Conservation (phyloP, 2,797 vertebrate species). For the Streptopelia turtur region DNA sequence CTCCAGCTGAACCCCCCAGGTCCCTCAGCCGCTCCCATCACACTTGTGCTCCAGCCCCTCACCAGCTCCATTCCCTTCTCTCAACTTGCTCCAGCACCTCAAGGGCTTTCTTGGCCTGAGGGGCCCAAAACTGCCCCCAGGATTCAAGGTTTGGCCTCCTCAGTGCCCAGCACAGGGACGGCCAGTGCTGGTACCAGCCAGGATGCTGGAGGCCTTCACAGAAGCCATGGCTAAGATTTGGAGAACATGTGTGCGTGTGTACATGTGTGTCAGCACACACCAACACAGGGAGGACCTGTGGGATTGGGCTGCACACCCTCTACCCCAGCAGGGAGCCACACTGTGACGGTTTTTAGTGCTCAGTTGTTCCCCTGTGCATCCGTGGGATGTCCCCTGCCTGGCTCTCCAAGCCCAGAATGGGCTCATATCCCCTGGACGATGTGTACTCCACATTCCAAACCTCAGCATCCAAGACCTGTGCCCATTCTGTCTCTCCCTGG, state of each 20-base stretch:
- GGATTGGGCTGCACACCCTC: not conserved
- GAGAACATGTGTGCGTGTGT: not conserved
- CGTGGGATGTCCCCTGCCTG: too few relatives aligned
- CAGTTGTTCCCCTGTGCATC: not conserved
- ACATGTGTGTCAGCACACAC: accelerated
- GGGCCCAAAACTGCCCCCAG: too few relatives aligned
- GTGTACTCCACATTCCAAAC: not conserved
- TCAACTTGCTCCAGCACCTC: too few relatives aligned
- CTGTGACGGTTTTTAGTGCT: not conserved
- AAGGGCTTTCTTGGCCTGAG: too few relatives aligned
- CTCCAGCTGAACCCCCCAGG: too few relatives aligned
- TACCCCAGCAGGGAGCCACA: accelerated
- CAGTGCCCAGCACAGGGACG: too few relatives aligned
- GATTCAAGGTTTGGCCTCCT: too few relatives aligned
- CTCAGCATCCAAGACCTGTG: not conserved
- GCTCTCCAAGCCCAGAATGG: not conserved
- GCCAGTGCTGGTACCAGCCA: too few relatives aligned
- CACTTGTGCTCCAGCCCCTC: too few relatives aligned
- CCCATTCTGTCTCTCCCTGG: not conserved
- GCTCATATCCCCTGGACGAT: accelerated
- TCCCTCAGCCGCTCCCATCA: too few relatives aligned
- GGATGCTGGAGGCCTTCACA: too few relatives aligned
- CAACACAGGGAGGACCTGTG: accelerated
- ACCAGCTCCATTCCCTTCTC: too few relatives aligned
- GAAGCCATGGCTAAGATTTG: not conserved